phyloP scores from a whole-genome alignment of 2,888 invertebrate genomes.

The Pseudoips prasinana region DNA sequence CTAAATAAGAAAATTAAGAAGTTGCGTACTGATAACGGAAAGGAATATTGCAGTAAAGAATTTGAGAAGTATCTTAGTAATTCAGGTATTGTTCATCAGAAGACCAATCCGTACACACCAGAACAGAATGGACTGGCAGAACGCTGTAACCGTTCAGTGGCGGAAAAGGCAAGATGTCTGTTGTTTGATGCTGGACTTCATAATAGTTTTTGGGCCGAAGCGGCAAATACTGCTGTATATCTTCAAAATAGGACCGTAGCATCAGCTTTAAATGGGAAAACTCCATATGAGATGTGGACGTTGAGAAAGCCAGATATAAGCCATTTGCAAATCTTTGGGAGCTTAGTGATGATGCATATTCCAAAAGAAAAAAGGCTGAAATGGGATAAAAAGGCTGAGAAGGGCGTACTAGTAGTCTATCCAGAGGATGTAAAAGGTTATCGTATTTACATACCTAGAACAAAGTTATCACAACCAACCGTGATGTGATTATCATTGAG shows the following conservation, averaged over 20 bases:
- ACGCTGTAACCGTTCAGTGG: too few species aligned
- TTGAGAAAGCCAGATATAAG: slow-evolving; percentile 19
- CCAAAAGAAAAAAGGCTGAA: slow-evolving; percentile 23
- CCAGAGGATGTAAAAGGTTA: slow-evolving; percentile 21
- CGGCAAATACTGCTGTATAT: slow-evolving; percentile 12
- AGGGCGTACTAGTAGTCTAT: slow-evolving; percentile 26
- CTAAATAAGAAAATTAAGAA: neutral
- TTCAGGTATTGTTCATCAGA: neutral
- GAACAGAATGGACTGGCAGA: too few species aligned
- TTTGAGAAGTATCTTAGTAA: neutral
- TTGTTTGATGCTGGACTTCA: slow-evolving; percentile 7
- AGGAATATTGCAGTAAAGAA: neutral
- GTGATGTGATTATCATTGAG: slow-evolving; percentile 21
- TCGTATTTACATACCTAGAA: slow-evolving; percentile 20
- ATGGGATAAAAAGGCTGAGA: slow-evolving; percentile 27
- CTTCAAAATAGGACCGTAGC: slow-evolving; percentile 5
- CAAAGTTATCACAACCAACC: slow-evolving; percentile 19
- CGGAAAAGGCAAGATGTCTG: too few species aligned
- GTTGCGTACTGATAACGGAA: neutral
- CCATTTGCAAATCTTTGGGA: slow-evolving; percentile 19
- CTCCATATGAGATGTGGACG: slow-evolving; percentile 2
- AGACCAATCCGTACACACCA: too few species aligned
- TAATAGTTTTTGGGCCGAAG: slow-evolving; percentile 14
- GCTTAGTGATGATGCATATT: slow-evolving; percentile 20
- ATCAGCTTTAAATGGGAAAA: slow-evolving; percentile 1